Evolutionary conservation across 2,888 invertebrate genomes (phyloP), one percentile per base, ranked within the genome.

Genomic region (Apoda limacodes): DNA sequence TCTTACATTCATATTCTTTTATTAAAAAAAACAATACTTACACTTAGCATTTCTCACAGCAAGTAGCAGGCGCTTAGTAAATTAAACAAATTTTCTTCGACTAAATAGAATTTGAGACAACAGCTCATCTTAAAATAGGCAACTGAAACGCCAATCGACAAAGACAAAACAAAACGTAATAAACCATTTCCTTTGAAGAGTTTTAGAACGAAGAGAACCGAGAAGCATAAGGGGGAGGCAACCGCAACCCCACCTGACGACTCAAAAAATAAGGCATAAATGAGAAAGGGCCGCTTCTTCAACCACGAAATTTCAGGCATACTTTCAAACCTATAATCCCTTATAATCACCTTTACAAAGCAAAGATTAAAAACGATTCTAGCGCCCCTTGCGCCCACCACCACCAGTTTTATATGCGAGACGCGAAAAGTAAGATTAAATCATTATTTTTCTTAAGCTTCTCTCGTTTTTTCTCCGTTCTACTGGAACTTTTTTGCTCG

Each of bases 281-380:
- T 61, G 75, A 72, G 59, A 59, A 58, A 55, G 56, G 60, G 62
- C 64, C 61, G 59, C 50, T 61, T 60, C 63, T 58, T 64, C 66
- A 65, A 74, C 66, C 71, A 60, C 64, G 66, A 76, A 76, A 76
- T 71, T 78, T 75, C 74, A 66, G 72, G 60, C 80, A 78, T 80
- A 81, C 82, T 82, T 81, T 60, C 76, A 72, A 81, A 82, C 82
- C 81, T 78, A 80, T 82, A 81, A 82, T 82, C 82, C 78, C 59
- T 81, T 69, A 80, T 82, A 82, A 82, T 82, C 82, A 82, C 81
- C 81, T 82, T 82, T 81, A 82, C 81, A 82, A 82, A 82, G 82
- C 82, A 82, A 82, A 82, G 82, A 82, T 82, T 82, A 82, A 81
- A 82, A 82, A 71, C 80, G 76, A 75, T 80, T 78, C 78, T 68